Base-by-base conservation (phyloP, 2,888 invertebrate genomes). In the Oscheius myriophilus region DNA sequence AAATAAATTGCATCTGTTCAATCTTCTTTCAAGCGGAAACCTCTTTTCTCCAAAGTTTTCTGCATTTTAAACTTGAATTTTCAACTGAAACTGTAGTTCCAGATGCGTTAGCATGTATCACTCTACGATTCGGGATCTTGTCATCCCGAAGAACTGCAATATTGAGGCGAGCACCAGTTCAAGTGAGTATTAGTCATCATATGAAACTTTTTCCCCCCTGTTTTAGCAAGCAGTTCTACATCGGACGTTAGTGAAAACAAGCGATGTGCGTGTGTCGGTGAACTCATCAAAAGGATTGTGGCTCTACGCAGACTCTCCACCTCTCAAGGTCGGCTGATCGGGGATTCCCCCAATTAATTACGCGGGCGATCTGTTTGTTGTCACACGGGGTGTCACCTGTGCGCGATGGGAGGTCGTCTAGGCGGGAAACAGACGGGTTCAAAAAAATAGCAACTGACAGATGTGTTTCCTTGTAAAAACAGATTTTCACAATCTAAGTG, bases 261-360 rank as follows among this genome's bases (percentile, higher is more conserved):
- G 18, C 64, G 70, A 64, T 80, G 79, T 55, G 67, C 67, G 39
- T 80, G 79, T 70, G 76, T 77, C 1, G 71, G 71, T 1, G 76
- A 78, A 57, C 71, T 77, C 16, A 70, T 80, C 39, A 67, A 75
- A 25, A 70, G 76, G 46, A 72, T 80, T 16, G 66, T 68, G 25
- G 65, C 70, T 58, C 66, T 80, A 7, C 62, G 79, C 33, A 69
- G 69, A 58, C 18, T 68, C 42, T 62, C 72, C 1, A 69, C 73
- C 26, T 67, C 39, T 67, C 39, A 67, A 69, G 69, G 76, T 73
- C 69, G 51, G 49, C 16, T 43, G 14, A n/a, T 43, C 33, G 14
- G 33, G 33, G 33, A 33, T 33, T n/a, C 33, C 33, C 33, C 33
- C 33, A 6, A 33, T 33, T 33, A 33, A 33, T 33, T 33, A 33